phyloP scores from a whole-genome alignment of 2,888 invertebrate genomes.

The Eupithecia pulchellata region DNA sequence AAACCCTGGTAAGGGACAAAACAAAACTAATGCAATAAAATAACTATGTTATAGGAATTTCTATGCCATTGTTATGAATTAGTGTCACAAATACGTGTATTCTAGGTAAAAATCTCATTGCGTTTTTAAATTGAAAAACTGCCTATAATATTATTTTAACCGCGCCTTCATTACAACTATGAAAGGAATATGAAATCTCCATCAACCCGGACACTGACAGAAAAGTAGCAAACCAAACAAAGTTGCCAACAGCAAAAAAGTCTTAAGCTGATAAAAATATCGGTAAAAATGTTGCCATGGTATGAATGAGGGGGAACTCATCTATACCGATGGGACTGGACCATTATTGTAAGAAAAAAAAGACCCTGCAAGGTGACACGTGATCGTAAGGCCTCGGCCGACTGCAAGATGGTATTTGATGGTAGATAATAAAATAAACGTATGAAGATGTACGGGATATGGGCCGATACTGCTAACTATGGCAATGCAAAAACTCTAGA shows the following conservation, averaged over 20 bases:
- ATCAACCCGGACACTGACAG: background rate
- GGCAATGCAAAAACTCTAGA: no score
- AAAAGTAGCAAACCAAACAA: background rate
- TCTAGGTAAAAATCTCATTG: background rate
- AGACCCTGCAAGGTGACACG: background rate
- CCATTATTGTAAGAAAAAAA: background rate
- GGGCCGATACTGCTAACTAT: no score
- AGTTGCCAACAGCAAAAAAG: background rate
- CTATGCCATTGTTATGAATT: background rate
- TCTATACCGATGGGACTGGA: background rate
- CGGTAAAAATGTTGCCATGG: background rate
- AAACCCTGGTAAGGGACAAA: background rate
- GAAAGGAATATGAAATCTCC: no score
- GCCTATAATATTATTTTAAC: no score
- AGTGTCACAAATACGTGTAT: slow-evolving; percentile 1
- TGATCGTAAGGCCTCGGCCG: no score
- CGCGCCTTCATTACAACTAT: background rate
- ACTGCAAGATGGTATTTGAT: slow-evolving; percentile 1
- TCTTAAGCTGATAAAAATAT: background rate
- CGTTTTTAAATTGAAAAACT: slow-evolving; percentile 1
- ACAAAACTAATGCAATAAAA: background rate
- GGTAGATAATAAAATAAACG: background rate
- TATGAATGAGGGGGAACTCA: background rate
- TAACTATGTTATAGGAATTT: background rate
- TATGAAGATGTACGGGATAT: background rate